Evolutionary conservation across 2,797 vertebrate species (phyloP), one percentile per base, ranked within the genome.

Genomic region (Numenius phaeopus): DNA sequence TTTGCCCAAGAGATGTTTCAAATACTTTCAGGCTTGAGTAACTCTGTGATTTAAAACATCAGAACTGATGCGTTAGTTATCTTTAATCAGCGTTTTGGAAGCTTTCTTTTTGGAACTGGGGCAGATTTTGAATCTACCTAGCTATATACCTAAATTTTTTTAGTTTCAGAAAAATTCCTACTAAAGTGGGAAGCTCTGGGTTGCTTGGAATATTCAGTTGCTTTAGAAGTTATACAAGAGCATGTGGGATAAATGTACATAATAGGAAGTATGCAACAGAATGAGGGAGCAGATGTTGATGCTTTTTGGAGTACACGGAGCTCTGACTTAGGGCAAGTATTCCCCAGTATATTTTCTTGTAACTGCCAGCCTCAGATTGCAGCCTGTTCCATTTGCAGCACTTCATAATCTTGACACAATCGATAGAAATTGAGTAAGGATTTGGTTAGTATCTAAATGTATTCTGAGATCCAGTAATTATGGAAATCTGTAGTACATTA

Each of bases 1-100:
- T 91, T 88, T 83, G 81, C 87, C 57, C 65, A 79, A 46, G 81
- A 91, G 71, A 91, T 95, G 62, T 78, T 96, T 97, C 24, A 21
- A 24, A 86, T 96, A 20, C 72, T 88, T 97, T 58, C 29, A 92
- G 72, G 27, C 78, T 87, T 89, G 19, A 30, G 70, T 95, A 94
- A 77, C 81, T 81, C 3, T 3, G 30, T 81, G 87, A 80, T 86
- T 91, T 69, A 69, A 86, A 94, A 46, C 50, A 40, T 89, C 52
- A 94, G 46, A 92, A 81, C 18, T 59, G 76, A 81, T 86, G 58
- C 16, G 14, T 61, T 62, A 83, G 44, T 87, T 89, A 40, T 86
- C 89, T 94, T 94, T 75, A 79, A 88, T 96, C 69, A 72, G 61
- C 59, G 24, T 87, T 87, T 78, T 50, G 61, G 42, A 83, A 90